These are phyloP conservation scores for Rhinichthys osculus DNA, from an alignment of 2,797 vertebrate species.

Conservation along the genomic window DNA sequence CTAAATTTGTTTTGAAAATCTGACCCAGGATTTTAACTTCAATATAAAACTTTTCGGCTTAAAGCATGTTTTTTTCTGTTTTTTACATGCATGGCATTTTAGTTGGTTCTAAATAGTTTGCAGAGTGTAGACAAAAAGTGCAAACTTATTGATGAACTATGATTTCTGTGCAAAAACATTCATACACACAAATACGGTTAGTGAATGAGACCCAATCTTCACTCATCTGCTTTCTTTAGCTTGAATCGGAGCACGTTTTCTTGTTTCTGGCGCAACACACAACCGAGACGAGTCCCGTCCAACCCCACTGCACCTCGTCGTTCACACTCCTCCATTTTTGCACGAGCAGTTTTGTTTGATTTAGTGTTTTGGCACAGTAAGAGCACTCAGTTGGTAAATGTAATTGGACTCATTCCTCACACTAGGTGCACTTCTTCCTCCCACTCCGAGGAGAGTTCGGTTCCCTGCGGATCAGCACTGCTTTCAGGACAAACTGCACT, in stretches of 20 bases:
- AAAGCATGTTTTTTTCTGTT: not conserved
- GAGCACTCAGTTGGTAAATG: conserved; percentile 44
- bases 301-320: not conserved
- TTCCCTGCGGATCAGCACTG: conserved; percentile 79
- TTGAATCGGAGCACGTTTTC: not conserved
- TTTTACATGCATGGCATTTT: not conserved
- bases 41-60: not conserved
- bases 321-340: not conserved
- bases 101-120: not conserved
- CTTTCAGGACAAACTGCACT: conserved; percentile 75
- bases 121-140: not conserved
- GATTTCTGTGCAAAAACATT: conserved; percentile 28
- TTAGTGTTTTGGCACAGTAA: conserved; percentile 49
- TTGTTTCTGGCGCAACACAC: not conserved
- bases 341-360: not conserved
- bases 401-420: conserved; percentile 70
- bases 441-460: conserved; percentile 87
- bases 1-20: no score
- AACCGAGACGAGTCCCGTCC: not conserved
- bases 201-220: not conserved
- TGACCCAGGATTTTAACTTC: no score
- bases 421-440: conserved; percentile 92
- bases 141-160: not conserved
- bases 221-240: not conserved
- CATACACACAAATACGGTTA: not conserved